These are phyloP conservation scores for Ochropleura leucogaster DNA, from an alignment of 2,888 invertebrate species.

Conservation along the genomic window DNA sequence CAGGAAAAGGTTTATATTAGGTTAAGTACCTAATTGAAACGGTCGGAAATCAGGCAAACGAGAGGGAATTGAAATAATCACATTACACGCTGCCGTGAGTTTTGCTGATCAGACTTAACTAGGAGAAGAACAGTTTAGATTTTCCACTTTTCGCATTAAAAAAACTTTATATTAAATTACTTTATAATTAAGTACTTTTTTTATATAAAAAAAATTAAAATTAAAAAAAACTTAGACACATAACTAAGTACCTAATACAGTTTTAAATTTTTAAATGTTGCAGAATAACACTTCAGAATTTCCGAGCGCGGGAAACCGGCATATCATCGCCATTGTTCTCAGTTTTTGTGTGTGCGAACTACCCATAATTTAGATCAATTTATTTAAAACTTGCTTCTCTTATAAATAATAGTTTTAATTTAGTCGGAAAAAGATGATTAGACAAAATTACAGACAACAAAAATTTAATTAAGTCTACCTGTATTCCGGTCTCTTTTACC, in stretches of 20 bases:
- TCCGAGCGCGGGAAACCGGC: constrained; percentile 52
- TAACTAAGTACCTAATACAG: not conserved
- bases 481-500: not conserved
- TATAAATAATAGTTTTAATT: constrained; percentile 41
- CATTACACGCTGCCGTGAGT: constrained; percentile 32
- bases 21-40: constrained; percentile 38
- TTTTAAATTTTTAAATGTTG: constrained; percentile 15
- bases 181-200: too few relatives aligned
- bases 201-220: too few relatives aligned
- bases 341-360: constrained; percentile 60
- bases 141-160: constrained; percentile 6
- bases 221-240: too few relatives aligned
- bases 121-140: constrained; percentile 16
- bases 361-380: constrained; percentile 54
- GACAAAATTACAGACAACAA: not conserved
- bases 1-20: constrained; percentile 23
- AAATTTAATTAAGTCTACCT: not conserved
- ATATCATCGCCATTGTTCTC: constrained; percentile 65
- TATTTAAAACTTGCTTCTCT: constrained; percentile 45
- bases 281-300: constrained; percentile 59
- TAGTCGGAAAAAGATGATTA: constrained; percentile 25
- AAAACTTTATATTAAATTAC: too few relatives aligned
- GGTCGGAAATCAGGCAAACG: constrained; percentile 41
- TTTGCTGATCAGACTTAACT: constrained; percentile 34
- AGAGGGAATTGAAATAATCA: constrained; percentile 51